Conservation (phyloP, 2,797 vertebrate genomes). For the Erethizon dorsatum region DNA sequence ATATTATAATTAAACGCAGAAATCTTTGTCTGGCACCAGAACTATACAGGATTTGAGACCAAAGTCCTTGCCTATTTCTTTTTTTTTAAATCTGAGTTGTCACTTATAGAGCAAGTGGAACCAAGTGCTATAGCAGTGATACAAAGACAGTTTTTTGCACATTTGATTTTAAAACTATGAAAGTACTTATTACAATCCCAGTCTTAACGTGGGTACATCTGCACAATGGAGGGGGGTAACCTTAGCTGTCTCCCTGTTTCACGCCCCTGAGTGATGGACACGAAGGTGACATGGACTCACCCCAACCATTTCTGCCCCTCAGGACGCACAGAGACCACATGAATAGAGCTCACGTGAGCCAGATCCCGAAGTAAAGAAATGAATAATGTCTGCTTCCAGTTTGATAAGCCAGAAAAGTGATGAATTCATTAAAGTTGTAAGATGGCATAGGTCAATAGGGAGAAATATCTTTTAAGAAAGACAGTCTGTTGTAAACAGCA, state of each 20-base stretch:
- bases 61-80: neutral
- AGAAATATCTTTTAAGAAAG: neutral
- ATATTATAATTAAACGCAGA: neutral
- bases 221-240: accelerated
- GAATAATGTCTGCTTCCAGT: neutral
- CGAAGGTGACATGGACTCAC: too few relatives aligned
- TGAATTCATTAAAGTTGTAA: neutral
- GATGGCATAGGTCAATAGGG: neutral
- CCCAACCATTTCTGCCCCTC: neutral
- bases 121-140: neutral
- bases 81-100: neutral
- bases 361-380: neutral
- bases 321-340: neutral
- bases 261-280: neutral
- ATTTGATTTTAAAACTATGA: neutral
- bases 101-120: neutral
- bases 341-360: neutral
- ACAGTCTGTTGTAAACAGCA: neutral
- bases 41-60: neutral
- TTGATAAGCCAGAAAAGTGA: neutral
- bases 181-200: neutral
- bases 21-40: neutral
- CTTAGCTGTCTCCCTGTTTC: neutral
- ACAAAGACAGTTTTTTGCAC: neutral
- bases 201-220: neutral